Conservation (phyloP, 2,113 vertebrate species). For the Narcine bancroftii region DNA sequence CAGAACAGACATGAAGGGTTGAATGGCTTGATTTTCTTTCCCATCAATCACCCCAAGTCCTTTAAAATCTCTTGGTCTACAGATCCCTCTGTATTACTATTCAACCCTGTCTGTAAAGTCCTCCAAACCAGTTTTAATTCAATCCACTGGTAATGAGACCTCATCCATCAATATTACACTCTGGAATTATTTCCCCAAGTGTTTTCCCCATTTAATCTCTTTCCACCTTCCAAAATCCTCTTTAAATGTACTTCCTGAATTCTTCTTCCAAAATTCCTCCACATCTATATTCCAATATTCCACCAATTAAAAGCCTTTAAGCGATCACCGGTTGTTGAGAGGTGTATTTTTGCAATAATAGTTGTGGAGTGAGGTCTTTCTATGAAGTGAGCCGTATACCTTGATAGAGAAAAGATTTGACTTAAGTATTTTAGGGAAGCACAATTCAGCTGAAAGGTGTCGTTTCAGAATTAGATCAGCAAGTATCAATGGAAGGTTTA, state of each 20-base stretch:
- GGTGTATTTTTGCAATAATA: neutral
- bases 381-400: neutral
- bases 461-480: neutral
- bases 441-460: neutral
- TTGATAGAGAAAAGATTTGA: neutral
- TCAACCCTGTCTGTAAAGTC: neutral
- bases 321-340: neutral
- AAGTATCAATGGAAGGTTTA: neutral
- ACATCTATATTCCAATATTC: neutral
- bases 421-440: neutral
- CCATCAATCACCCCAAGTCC: neutral
- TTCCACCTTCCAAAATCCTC: neutral
- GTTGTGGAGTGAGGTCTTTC: neutral
- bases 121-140: neutral
- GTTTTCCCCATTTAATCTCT: neutral
- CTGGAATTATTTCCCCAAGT: neutral
- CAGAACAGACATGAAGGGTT: neutral
- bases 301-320: neutral
- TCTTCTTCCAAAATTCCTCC: neutral
- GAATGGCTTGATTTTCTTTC: neutral
- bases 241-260: neutral
- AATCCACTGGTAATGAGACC: neutral
- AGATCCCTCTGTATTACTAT: neutral
- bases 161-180: neutral
- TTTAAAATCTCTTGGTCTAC: neutral